phyloP scores from a whole-genome alignment of 2,797 vertebrate species.

The Sorex maritimensis region DNA sequence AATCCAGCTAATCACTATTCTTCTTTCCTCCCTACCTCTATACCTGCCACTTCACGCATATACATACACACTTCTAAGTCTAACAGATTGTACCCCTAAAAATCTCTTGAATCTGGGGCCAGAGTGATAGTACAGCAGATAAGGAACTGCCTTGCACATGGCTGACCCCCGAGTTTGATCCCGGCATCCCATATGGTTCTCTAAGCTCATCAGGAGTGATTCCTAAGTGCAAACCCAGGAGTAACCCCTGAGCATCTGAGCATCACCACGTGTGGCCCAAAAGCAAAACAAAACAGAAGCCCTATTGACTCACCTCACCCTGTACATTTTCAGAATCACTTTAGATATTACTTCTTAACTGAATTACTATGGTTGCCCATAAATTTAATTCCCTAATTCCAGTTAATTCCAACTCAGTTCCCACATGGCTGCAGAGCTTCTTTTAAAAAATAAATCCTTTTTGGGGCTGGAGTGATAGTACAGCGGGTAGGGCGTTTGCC shows the following conservation, averaged over 20 bases:
- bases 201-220: too few species aligned
- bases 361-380: background rate
- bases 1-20: slow-evolving; percentile 4
- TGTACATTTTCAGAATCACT: background rate
- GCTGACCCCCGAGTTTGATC: too few species aligned
- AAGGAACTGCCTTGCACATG: too few species aligned
- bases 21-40: background rate
- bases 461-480: too few species aligned
- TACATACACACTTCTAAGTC: background rate
- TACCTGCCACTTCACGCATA: background rate
- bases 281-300: too few species aligned
- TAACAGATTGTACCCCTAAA: slow-evolving; percentile 42
- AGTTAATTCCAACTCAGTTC: slow-evolving; percentile 4
- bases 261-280: too few species aligned
- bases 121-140: too few species aligned
- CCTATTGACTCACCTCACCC: slow-evolving; percentile 1
- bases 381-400: slow-evolving; percentile 26
- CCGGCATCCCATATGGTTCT: too few species aligned
- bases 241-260: too few species aligned
- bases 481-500: too few species aligned
- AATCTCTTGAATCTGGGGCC: too few species aligned
- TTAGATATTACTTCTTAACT: background rate
- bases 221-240: too few species aligned
- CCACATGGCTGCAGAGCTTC: background rate
- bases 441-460: background rate